Conservation (phyloP, 2,888 invertebrate genomes). For the Nineta flava region DNA sequence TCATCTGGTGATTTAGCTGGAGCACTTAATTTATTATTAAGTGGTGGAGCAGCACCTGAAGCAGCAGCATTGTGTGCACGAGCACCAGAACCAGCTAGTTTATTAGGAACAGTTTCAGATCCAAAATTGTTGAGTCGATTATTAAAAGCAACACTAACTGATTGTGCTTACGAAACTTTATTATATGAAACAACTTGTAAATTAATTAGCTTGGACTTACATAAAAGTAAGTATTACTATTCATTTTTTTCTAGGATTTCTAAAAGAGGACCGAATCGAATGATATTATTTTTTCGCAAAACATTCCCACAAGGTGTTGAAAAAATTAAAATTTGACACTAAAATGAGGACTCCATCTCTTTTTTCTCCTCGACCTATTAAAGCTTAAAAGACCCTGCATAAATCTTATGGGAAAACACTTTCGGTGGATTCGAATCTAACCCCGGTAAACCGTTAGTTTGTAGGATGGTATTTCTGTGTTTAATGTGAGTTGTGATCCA, state of each 20-base stretch:
- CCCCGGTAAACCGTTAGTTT: too few relatives aligned
- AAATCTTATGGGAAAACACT: too few relatives aligned
- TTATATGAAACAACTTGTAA: conserved; percentile 50
- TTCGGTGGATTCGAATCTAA: too few relatives aligned
- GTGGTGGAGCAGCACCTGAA: conserved; percentile 23
- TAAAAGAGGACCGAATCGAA: background rate
- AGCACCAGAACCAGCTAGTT: conserved; percentile 36
- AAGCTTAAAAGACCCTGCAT: too few relatives aligned
- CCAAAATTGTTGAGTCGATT: conserved; percentile 44
- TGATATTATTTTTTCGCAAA: background rate
- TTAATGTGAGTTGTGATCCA: too few relatives aligned
- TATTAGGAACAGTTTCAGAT: conserved; percentile 40
- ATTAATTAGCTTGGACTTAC: conserved; percentile 52
- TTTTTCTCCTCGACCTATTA: too few relatives aligned
- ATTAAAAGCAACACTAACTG: conserved; percentile 51
- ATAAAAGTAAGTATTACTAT: conserved; percentile 26
- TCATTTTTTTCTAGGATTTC: background rate
- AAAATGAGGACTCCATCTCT: background rate
- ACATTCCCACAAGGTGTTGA: background rate
- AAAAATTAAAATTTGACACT: background rate
- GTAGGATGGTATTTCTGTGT: too few relatives aligned
- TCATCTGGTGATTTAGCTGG: conserved; percentile 54
- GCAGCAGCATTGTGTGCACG: conserved; percentile 31
- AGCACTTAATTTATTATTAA: conserved; percentile 47
- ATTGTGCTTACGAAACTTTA: conserved; percentile 59